A percentile compares a stretch with the other conserved stretches of the same genome.
Conservation (phyloP, 2,888 invertebrate species). For the Epistrophella euchroma region DNA sequence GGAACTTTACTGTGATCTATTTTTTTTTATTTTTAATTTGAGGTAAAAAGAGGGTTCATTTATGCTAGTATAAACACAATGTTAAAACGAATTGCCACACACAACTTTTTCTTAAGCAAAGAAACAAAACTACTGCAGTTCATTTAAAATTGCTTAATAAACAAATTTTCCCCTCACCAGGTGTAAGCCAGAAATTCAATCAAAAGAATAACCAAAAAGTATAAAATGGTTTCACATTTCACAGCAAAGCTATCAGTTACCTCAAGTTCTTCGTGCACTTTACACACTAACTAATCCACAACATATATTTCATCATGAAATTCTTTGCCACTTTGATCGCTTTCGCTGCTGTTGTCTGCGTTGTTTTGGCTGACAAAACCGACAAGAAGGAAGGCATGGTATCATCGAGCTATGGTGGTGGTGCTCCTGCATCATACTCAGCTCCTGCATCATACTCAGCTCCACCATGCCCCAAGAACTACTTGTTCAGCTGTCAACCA, state of each 20-base stretch:
- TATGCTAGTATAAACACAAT: neutral
- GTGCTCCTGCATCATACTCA: slow-evolving; percentile 45
- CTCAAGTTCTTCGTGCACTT: slow-evolving; percentile 31
- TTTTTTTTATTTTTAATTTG: neutral
- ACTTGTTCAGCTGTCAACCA: slow-evolving; percentile 80
- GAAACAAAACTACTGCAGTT: neutral
- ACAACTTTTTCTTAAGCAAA: neutral
- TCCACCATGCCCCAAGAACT: slow-evolving; percentile 79
- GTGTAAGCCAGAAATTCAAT: neutral
- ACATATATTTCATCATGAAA: slow-evolving; percentile 78
- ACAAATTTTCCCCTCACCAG: neutral
- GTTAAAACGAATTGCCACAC: neutral
- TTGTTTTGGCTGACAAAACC: slow-evolving; percentile 77
- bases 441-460: slow-evolving; percentile 48
- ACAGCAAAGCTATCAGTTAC: slow-evolving; percentile 19
- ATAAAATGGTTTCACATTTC: neutral
- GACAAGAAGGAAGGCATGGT: slow-evolving; percentile 37
- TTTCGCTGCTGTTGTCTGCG: slow-evolving; percentile 77
- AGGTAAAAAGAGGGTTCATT: neutral
- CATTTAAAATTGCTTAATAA: neutral
- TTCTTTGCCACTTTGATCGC: slow-evolving; percentile 78
- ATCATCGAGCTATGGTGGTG: slow-evolving; percentile 75
- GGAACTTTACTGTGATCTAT: neutral
- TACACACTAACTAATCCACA: neutral
- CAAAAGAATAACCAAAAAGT: neutral